Percentiles rank a stretch among this genome's conserved stretches.
Evolutionary conservation across 1,140 invertebrate species (phyloP).

Genomic region (Heterodera carotae): DNA sequence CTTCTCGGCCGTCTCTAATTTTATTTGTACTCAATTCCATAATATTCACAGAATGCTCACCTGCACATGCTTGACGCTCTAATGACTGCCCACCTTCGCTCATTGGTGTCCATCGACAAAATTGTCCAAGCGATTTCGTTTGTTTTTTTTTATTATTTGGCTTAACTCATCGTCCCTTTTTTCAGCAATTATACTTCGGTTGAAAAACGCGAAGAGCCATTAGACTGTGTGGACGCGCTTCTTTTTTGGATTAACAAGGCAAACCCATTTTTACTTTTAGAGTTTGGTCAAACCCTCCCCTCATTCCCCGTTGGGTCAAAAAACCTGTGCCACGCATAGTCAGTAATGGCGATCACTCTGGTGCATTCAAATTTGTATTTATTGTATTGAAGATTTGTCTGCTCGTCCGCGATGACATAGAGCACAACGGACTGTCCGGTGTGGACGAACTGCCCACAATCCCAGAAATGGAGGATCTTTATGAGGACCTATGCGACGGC

Average conservation of each 20-base stretch:
- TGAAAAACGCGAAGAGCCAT: conserved; percentile 69
- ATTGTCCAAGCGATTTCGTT: conserved; percentile 79
- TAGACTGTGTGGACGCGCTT: conserved; percentile 82
- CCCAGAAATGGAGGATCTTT: conserved; percentile 70
- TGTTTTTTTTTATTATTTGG: conserved; percentile 32
- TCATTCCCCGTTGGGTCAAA: no score
- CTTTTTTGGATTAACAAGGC: conserved; percentile 68
- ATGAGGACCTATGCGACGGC: conserved; percentile 84
- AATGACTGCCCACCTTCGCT: conserved; percentile 89
- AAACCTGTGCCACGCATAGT: no score
- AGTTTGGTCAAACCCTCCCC: no score
- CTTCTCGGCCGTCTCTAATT: no score
- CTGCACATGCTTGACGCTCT: conserved; percentile 93
- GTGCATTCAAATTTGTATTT: neutral
- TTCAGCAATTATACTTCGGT: conserved; percentile 65
- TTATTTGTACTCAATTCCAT: neutral
- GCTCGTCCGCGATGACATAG: conserved; percentile 63
- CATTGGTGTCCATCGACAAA: conserved; percentile 85
- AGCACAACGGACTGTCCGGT: conserved; percentile 34
- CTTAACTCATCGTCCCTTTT: neutral
- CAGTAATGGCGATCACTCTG: neutral
- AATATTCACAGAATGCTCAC: conserved; percentile 80
- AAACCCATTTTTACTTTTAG: no score
- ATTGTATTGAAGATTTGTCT: conserved; percentile 47
- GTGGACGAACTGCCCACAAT: conserved; percentile 44